Percentiles rank a stretch among this genome's conserved stretches.
Conservation (phyloP, 2,797 vertebrate genomes). For the Ctenochaetus hawaiiensis region DNA sequence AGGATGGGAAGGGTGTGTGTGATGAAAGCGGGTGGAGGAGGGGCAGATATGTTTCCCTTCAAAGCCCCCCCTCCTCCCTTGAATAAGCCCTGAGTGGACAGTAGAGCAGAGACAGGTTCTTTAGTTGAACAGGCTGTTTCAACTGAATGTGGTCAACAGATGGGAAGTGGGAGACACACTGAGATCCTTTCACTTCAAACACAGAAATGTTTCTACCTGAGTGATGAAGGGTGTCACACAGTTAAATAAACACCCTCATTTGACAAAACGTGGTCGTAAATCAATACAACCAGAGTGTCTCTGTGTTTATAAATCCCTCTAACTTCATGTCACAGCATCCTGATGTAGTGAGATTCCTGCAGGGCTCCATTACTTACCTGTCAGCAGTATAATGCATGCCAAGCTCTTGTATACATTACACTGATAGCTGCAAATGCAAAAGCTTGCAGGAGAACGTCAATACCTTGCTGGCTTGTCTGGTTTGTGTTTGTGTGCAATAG, state of each 20-base stretch:
- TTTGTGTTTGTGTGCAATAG: conserved; percentile 19
- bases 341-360: conserved; percentile 35
- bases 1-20: conserved; percentile 35
- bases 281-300: conserved; percentile 13
- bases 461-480: conserved; percentile 10
- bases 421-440: conserved; percentile 14
- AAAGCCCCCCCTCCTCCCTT: background rate
- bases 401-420: conserved; percentile 35
- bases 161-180: background rate
- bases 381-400: conserved; percentile 15
- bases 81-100: conserved; percentile 11
- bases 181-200: conserved; percentile 13
- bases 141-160: background rate
- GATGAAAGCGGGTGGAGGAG: conserved; percentile 40
- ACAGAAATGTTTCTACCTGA: background rate
- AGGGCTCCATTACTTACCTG: conserved; percentile 10
- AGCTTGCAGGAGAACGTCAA: conserved; percentile 31
- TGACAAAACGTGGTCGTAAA: conserved; percentile 3
- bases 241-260: background rate
- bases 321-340: conserved; percentile 3
- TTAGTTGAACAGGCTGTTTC: background rate
- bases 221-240: background rate
- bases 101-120: conserved; percentile 9
- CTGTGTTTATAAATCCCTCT: conserved; percentile 32
- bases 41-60: conserved; percentile 38